These are phyloP conservation scores for Zaprionus davidi DNA, from an alignment of 1,140 invertebrate genomes.

Conservation along the genomic window DNA sequence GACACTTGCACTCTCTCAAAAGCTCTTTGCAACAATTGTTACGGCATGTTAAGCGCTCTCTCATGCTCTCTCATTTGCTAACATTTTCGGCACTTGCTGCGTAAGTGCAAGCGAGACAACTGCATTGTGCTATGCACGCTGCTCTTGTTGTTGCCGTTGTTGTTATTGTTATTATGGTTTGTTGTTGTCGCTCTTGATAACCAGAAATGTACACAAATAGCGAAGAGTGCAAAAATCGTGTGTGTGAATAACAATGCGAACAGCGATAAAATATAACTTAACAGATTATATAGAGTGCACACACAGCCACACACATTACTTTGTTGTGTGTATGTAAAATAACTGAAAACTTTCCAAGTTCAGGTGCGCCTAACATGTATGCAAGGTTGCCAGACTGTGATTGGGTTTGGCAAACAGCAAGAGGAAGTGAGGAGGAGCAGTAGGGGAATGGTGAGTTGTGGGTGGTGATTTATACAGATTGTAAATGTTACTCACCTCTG, in stretches of 20 bases:
- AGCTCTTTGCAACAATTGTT: conserved; percentile 23
- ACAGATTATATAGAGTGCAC: conserved; percentile 41
- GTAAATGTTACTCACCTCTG: conserved; percentile 87
- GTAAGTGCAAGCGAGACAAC: conserved; percentile 32
- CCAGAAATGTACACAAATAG: conserved; percentile 55
- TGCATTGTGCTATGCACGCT: conserved; percentile 4
- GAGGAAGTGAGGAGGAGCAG: neutral
- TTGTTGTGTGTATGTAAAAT: conserved; percentile 7
- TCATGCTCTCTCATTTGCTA: conserved; percentile 7
- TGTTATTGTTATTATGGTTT: conserved; percentile 22
- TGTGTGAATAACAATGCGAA: conserved; percentile 69
- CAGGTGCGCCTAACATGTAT: conserved; percentile 19
- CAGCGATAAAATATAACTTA: conserved; percentile 72
- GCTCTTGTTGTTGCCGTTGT: neutral
- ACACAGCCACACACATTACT: conserved; percentile 6
- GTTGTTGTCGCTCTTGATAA: conserved; percentile 53
- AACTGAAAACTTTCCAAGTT: conserved; percentile 58
- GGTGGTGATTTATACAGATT: neutral
- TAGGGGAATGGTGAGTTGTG: neutral
- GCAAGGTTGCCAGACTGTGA: conserved; percentile 12
- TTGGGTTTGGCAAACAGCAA: neutral
- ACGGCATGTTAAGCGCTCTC: conserved; percentile 26
- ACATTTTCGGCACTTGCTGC: conserved; percentile 6
- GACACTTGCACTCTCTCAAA: neutral
- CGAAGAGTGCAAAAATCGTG: conserved; percentile 61